These are phyloP conservation scores for Lepidostoma basale DNA, from an alignment of 1,140 invertebrate species.

Conservation along the genomic window DNA sequence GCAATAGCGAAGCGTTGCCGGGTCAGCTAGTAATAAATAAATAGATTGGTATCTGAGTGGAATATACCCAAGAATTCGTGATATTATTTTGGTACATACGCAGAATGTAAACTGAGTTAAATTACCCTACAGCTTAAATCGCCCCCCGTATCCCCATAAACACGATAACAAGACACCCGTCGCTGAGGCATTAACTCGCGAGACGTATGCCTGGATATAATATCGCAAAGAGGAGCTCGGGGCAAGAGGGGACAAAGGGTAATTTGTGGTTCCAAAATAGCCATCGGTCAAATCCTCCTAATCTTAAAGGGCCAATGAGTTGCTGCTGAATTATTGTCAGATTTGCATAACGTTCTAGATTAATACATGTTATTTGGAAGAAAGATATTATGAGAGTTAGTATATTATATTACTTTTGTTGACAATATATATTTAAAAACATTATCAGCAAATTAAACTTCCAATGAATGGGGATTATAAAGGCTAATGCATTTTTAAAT, in stretches of 20 bases:
- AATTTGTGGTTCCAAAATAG: constrained; percentile 41
- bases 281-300: constrained; percentile 44
- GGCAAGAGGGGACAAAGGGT: constrained; percentile 40
- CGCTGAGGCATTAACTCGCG: constrained; percentile 19
- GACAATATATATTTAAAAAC: too few species aligned
- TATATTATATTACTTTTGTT: too few species aligned
- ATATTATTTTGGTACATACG: too few species aligned
- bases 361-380: constrained; percentile 31
- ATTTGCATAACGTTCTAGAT: constrained; percentile 42
- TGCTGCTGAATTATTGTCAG: constrained; percentile 32
- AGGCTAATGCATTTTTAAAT: too few species aligned
- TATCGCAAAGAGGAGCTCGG: not conserved
- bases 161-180: constrained; percentile 13
- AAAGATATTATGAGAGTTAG: too few species aligned
- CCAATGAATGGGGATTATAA: too few species aligned
- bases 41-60: too few species aligned
- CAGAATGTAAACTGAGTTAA: too few species aligned
- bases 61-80: too few species aligned
- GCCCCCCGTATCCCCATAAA: constrained; percentile 1
- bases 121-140: not conserved
- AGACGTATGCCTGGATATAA: constrained; percentile 3
- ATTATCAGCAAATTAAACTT: too few species aligned
- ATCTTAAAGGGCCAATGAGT: constrained; percentile 32
- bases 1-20: too few species aligned
- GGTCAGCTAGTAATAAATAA: too few species aligned